Evolutionary conservation across 2,113 vertebrate genomes (phyloP).

Genomic region (Amazona vittata): DNA sequence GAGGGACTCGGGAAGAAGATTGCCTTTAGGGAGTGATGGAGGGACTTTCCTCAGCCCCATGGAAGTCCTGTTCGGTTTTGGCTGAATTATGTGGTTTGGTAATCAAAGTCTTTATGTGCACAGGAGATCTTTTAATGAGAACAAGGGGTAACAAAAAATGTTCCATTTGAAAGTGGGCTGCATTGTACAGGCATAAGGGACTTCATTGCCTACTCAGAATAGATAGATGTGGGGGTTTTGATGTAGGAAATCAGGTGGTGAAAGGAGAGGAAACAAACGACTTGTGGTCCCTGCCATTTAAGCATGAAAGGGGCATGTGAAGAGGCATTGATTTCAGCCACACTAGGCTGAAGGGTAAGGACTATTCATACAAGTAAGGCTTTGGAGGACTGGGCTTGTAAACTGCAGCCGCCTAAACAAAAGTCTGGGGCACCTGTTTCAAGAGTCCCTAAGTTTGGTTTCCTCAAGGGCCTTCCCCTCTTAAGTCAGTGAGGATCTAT

Average conservation of each 20-base stretch:
- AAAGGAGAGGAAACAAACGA: neutral
- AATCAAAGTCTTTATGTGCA: neutral
- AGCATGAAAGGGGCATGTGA: neutral
- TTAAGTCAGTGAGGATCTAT: neutral
- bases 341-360: neutral
- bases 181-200: neutral
- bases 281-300: slow-evolving; percentile 18
- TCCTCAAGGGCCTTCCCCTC: neutral
- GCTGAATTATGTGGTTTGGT: neutral
- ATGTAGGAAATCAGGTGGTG: neutral
- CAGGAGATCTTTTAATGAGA: neutral
- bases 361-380: slow-evolving; percentile 7
- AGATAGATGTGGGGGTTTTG: neutral
- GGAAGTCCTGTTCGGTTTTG: neutral
- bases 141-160: neutral
- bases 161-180: neutral
- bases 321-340: slow-evolving; percentile 38
- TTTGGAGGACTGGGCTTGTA: slow-evolving; percentile 16
- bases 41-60: neutral
- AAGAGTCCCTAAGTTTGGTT: neutral
- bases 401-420: neutral
- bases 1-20: neutral
- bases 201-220: neutral
- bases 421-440: slow-evolving; percentile 12
- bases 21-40: neutral